Conservation (phyloP, 2,113 vertebrate species). For the Urocolius indicus region DNA sequence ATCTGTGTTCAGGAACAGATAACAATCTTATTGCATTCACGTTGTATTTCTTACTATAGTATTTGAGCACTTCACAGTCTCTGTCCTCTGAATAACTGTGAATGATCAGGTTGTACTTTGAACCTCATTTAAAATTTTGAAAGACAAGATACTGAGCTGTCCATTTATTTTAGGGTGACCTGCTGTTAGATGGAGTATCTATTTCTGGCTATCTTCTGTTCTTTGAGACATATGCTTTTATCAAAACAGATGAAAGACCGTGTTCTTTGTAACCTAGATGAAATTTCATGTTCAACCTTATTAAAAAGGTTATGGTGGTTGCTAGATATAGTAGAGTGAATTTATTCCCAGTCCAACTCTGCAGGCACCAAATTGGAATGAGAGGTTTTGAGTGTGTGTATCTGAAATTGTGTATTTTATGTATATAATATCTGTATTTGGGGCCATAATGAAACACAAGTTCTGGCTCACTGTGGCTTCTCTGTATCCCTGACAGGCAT, state of each 20-base stretch:
- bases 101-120: not conserved
- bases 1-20: not conserved
- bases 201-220: not conserved
- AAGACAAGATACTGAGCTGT: not conserved
- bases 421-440: not conserved
- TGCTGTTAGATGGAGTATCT: not conserved
- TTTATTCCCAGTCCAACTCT: not conserved
- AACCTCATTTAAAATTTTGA: not conserved
- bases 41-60: not conserved
- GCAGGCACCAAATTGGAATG: not conserved
- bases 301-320: not conserved
- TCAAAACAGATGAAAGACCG: not conserved
- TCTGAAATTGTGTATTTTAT: not conserved
- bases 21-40: not conserved
- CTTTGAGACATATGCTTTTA: not conserved
- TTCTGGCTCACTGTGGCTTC: conserved; percentile 24
- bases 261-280: not conserved
- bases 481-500: conserved; percentile 65
- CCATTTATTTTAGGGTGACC: not conserved
- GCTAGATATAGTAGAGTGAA: not conserved
- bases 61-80: not conserved
- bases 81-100: not conserved
- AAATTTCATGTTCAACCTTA: not conserved
- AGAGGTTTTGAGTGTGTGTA: not conserved
- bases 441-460: not conserved